Conservation (phyloP, 2,888 invertebrate species). For the Lacanobia wlatinum region DNA sequence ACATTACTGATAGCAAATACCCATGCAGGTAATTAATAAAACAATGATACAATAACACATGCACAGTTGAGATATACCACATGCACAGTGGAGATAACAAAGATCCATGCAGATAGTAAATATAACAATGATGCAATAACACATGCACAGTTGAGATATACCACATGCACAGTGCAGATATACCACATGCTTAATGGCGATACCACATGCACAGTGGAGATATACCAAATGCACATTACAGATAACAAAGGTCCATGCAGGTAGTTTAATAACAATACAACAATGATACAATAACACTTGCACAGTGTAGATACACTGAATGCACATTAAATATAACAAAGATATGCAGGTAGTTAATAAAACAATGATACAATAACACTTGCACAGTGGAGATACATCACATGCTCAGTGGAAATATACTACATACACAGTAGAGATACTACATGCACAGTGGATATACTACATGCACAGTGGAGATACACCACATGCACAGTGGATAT, state of each 20-base stretch:
- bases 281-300: neutral
- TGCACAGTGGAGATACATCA: neutral
- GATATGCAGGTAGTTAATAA: too few relatives aligned
- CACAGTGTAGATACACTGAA: too few relatives aligned
- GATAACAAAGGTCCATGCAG: too few relatives aligned
- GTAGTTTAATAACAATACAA: neutral
- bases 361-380: neutral
- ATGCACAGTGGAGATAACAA: neutral
- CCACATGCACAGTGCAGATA: neutral
- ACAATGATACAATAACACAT: neutral
- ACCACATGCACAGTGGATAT: neutral
- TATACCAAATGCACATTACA: too few relatives aligned
- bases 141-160: too few relatives aligned
- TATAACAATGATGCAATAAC: too few relatives aligned
- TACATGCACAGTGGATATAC: neutral
- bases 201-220: neutral
- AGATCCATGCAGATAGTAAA: too few relatives aligned
- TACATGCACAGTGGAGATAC: neutral
- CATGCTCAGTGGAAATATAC: neutral
- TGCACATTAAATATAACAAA: too few relatives aligned
- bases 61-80: neutral
- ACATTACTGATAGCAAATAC: neutral
- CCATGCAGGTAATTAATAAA: neutral
- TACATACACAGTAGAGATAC: neutral
- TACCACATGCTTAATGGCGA: neutral